Conservation (phyloP, 2,113 vertebrate species). For the Pelmatolapia mariae region DNA sequence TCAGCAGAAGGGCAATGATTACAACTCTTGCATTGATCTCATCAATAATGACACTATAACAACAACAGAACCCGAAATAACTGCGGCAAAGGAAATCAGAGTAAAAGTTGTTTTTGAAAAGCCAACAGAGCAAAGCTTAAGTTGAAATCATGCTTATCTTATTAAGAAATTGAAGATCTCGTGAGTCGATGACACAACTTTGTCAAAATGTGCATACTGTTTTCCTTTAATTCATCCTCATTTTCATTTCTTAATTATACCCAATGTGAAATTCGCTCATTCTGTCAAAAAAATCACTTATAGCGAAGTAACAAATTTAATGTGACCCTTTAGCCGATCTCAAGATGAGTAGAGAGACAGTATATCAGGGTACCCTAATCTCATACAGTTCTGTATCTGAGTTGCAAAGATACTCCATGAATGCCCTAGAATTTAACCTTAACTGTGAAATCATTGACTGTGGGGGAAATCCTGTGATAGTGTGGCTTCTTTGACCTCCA, state of each 20-base stretch:
- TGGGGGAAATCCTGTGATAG: conserved; percentile 13
- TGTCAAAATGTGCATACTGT: not conserved
- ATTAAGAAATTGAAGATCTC: not conserved
- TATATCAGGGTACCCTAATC: not conserved
- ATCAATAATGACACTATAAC: not conserved
- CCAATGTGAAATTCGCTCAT: not conserved
- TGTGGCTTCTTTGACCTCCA: not conserved
- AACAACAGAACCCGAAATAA: not conserved
- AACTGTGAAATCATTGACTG: conserved; percentile 44
- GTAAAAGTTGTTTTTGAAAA: not conserved
- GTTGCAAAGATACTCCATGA: conserved; percentile 11
- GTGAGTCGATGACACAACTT: not conserved
- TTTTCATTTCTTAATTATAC: not conserved
- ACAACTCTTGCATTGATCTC: not conserved
- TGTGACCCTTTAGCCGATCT: not conserved
- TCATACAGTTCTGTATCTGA: not conserved
- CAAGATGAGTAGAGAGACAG: not conserved
- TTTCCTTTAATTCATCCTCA: not conserved
- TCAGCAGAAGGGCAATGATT: not conserved
- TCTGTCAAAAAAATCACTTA: not conserved
- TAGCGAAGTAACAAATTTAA: not conserved
- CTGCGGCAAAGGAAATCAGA: not conserved
- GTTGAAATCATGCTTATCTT: not conserved
- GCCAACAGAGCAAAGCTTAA: not conserved
- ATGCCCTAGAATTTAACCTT: conserved; percentile 44